Evolutionary conservation across 2,888 invertebrate species (phyloP), one percentile per base, ranked within the genome.

Genomic region (Tholera decimalis): DNA sequence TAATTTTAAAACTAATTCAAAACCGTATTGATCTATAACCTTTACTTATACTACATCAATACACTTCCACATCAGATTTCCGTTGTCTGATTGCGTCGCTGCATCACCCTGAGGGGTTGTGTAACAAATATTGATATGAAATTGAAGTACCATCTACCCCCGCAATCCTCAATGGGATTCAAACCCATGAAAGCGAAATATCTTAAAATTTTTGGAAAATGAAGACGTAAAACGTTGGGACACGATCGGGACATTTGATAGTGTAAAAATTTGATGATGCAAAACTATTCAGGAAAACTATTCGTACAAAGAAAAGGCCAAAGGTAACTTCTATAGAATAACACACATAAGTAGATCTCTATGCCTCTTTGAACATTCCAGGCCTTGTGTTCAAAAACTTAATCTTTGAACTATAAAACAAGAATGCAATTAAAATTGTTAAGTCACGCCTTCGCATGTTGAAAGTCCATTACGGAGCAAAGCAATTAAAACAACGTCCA

Each of bases 101-200:
- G 62, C 59, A 63, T 47, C 78, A 79, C 77, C 84, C 56, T 49
- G 62, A 80, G 70, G 76, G 84, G 63, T 73, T 77, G 58, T 59
- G 77, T 73, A 82, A 80, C 87, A 89, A 89, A 91, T 89, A 91
- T 89, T 88, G 89, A 84, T 84, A 88, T 86, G 88, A 87, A 91
- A 92, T 92, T 91, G 90, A 89, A 89, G 87, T 86, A 80, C 74
- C 58, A 56, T 69, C 63, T 58, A 65, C 65, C 67, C 73, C 30
- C 65, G 72, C 80, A 73, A 74, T 61, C 57, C 85, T 79, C 77
- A 44, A 58, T 72, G 82, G 86, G 72, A 74, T 77, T 66, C 56
- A 53, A 70, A 59, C 70, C 74, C 77, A 77, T 82, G 79, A 77
- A 79, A 73, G 63, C 47, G 37, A 46, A 64, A 67, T 49, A 71